A percentile compares a stretch with the other conserved stretches of the same genome.
These are phyloP conservation scores for Chymomyza amoena DNA, from an alignment of 2,888 invertebrate species.

Conservation along the genomic window DNA sequence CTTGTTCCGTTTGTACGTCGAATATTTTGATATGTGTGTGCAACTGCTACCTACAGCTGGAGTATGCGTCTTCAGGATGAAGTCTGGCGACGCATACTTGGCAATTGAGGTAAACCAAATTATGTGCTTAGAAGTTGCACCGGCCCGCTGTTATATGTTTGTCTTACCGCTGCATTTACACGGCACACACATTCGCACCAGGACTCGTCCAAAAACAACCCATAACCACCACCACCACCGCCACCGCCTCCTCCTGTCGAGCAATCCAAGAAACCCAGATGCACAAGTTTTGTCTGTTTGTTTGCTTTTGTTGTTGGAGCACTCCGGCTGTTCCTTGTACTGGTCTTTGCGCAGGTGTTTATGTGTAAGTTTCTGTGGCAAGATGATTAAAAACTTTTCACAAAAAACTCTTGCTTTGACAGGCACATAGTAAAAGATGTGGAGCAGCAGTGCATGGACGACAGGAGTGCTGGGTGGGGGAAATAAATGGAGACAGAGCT, in stretches of 20 bases:
- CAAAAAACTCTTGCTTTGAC: background rate
- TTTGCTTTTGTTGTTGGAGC: conserved; percentile 16
- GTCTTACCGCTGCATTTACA: conserved; percentile 44
- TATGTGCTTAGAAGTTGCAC: conserved; percentile 55
- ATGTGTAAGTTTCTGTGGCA: conserved; percentile 28
- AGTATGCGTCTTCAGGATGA: conserved; percentile 24
- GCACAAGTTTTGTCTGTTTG: background rate
- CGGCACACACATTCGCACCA: conserved; percentile 7
- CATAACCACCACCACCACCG: background rate
- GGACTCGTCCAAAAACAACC: background rate
- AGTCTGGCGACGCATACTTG: conserved; percentile 39
- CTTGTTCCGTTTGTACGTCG: background rate
- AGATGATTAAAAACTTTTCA: conserved; percentile 48
- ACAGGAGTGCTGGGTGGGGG: background rate
- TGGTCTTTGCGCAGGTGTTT: conserved; percentile 35
- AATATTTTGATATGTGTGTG: background rate
- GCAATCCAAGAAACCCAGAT: background rate
- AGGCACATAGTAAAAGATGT: background rate
- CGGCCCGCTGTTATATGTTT: conserved; percentile 18
- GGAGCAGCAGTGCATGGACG: too few species aligned
- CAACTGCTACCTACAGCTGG: conserved; percentile 1
- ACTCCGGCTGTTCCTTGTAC: background rate
- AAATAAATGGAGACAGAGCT: background rate
- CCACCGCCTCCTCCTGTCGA: too few species aligned
- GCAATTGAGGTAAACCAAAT: conserved; percentile 55